Evolutionary conservation across 2,113 vertebrate species (phyloP), one percentile per base, ranked within the genome.

Genomic region (Caretta caretta): DNA sequence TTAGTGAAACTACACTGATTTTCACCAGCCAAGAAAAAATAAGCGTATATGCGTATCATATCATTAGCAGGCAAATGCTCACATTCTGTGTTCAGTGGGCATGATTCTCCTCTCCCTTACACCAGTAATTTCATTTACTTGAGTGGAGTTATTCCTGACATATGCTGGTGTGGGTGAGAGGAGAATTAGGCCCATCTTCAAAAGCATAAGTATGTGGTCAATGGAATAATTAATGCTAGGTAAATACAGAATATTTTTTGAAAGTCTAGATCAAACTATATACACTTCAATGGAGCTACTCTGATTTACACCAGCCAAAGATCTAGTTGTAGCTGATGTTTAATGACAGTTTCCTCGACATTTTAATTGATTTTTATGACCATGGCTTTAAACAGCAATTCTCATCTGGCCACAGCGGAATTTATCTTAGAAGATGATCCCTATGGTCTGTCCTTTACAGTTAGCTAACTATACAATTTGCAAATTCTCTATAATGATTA

Each of bases 311-410:
- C 1, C 1, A 59, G 20, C 31, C 12, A 80, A 92, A 90, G 7
- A 75, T 59, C 78, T n/a, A 48, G 17, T 14, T 82, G 24, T 27
- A 82, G 29, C 22, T 82, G 72, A 31, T 53, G 1, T n/a, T 91
- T 84, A 79, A 89, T 84, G 84, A 69, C 29, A 48, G 0, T 78
- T 93, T 8, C 12, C 17, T 86, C 31, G 27, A 78, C 1, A 13
- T 72, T 49, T 92, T 56, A 69, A 89, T 90, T 93, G 78, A 93
- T 94, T 94, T 59, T 91, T 87, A 65, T 10, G 90, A 22, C 48
- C 51, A 86, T 91, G 72, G 48, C 14, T 80, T n/a, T 82, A 20
- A 95, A 90, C 13, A 90, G 42, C 50, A 88, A 72, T 51, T 35
- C 25, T 90, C 5, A 62, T 8, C 16, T 51, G 49, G 5, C 4